Evolutionary conservation across 2,888 invertebrate species (phyloP).

Genomic region (Mellilla xanthometata): DNA sequence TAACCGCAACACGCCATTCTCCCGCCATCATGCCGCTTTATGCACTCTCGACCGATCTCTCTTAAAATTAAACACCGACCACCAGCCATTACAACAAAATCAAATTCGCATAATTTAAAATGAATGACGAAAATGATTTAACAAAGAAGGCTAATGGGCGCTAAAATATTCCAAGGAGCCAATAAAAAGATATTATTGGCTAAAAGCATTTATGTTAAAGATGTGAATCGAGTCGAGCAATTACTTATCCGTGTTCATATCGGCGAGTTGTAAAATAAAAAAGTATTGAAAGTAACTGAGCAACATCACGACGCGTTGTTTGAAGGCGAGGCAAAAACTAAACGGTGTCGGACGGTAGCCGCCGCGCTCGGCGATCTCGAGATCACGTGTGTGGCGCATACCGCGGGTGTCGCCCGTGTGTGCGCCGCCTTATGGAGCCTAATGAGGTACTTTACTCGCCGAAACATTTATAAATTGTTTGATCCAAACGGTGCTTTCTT

Average conservation of each 20-base stretch:
- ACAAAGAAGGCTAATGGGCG: constrained; percentile 23
- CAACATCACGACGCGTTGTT: constrained; percentile 48
- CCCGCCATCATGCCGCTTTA: constrained; percentile 20
- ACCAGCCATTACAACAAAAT: constrained; percentile 17
- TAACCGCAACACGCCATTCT: constrained; percentile 42
- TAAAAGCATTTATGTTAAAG: constrained; percentile 35
- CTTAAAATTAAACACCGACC: constrained; percentile 10
- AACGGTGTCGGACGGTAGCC: constrained; percentile 55
- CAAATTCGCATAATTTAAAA: constrained; percentile 14
- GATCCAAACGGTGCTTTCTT: constrained; percentile 1
- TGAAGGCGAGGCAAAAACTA: constrained; percentile 52
- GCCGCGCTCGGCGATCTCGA: constrained; percentile 34
- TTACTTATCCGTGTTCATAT: constrained; percentile 63
- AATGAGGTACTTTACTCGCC: constrained; percentile 23
- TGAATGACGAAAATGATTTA: constrained; percentile 16
- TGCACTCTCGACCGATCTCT: constrained; percentile 12
- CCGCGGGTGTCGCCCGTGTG: constrained; percentile 23
- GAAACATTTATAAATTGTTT: constrained; percentile 10
- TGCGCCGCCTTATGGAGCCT: constrained; percentile 24
- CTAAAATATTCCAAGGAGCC: constrained; percentile 20
- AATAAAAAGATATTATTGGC: constrained; percentile 35
- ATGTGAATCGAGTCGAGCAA: constrained; percentile 51
- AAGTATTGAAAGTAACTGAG: constrained; percentile 53
- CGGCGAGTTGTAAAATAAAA: constrained; percentile 54
- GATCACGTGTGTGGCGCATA: constrained; percentile 22